Evolutionary conservation across 2,113 vertebrate species (phyloP).

Genomic region (Pseudopodoces humilis): DNA sequence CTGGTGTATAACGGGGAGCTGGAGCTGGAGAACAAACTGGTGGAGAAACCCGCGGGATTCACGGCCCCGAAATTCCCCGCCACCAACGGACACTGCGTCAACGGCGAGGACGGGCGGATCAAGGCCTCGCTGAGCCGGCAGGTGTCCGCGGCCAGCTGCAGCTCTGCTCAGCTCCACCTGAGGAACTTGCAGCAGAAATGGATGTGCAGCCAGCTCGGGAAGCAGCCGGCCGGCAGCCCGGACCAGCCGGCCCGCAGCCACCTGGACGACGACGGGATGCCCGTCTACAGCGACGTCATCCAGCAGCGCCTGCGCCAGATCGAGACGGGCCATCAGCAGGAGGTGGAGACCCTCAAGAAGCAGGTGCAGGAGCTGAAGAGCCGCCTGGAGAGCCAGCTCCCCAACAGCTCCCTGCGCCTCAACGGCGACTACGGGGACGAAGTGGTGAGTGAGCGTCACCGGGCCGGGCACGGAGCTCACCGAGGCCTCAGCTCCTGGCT

Average conservation of each 20-base stretch:
- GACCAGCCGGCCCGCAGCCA: slow-evolving; percentile 89
- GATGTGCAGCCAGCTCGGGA: slow-evolving; percentile 62
- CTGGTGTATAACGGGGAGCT: slow-evolving; percentile 81
- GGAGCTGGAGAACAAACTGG: slow-evolving; percentile 73
- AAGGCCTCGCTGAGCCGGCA: slow-evolving; percentile 84
- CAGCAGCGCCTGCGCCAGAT: slow-evolving; percentile 96
- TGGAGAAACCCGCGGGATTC: slow-evolving; percentile 29
- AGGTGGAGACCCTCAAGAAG: slow-evolving; percentile 94
- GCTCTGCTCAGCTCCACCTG: slow-evolving; percentile 77
- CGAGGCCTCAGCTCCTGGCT: not conserved
- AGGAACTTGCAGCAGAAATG: slow-evolving; percentile 85
- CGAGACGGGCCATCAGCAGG: slow-evolving; percentile 91
- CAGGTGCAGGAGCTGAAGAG: slow-evolving; percentile 94
- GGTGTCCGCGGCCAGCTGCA: slow-evolving; percentile 80
- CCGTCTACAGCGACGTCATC: slow-evolving; percentile 86
- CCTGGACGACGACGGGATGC: slow-evolving; percentile 92
- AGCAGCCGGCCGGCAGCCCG: slow-evolving; percentile 77
- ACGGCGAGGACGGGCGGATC: slow-evolving; percentile 68
- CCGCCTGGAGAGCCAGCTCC: slow-evolving; percentile 90
- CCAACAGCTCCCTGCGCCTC: slow-evolving; percentile 77
- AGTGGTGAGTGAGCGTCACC: slow-evolving; percentile 80
- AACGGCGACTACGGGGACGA: slow-evolving; percentile 92
- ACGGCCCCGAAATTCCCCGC: slow-evolving; percentile 24
- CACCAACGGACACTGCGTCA: slow-evolving; percentile 74
- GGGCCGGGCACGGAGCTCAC: rapidly evolving